Base-by-base conservation (phyloP, 2,888 invertebrate species). In the Pimpla rufipes region DNA sequence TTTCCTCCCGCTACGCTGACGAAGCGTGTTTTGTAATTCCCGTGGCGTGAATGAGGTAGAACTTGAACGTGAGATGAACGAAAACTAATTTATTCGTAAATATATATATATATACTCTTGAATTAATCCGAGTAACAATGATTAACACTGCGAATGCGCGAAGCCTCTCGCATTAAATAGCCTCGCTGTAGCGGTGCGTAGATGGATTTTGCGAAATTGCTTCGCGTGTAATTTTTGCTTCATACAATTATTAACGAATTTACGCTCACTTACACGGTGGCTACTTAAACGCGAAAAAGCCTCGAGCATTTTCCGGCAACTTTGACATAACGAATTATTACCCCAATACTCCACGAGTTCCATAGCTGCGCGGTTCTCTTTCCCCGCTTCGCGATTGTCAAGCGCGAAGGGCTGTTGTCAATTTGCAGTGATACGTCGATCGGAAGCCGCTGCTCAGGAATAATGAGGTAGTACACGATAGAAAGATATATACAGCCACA, bases 41-140 rank as follows among this genome's bases (percentile, higher is more conserved):
- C 23, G 11, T 76, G n/a, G 55, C 29, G 57, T 50, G 70, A 76
- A 57, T 55, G 23, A 55, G 67, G 21, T 45, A 66, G 13, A 45
- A 57, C 18, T 67, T 67, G 18, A 76, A 76, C 40, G 66, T 18
- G 16, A 42, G 29, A 40, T 67, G 45, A 67, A 67, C 76, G 67
- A 67, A 52, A 75, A 45, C 67, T 76, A 45, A 76, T 76, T 76
- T 76, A 76, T 76, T 76, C 75, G 23, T 55, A 64, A 66, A 75
- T 75, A 66, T 75, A 70, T 52, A 10, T 52, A 10, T 16, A 37
- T 52, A 50, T 68, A 40, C 50, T 75, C 64, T 75, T 64, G 64
- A 52, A 64, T 75, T 74, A 18, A 75, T 64, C 13, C 52, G 50
- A 64, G 40, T 64, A 75, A 52, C 64, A 75, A 75, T 64, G 52